A percentile compares a stretch with the other conserved stretches of the same genome.
phyloP scores from a whole-genome alignment of 1,140 invertebrate genomes.

The Bombus confusus region DNA sequence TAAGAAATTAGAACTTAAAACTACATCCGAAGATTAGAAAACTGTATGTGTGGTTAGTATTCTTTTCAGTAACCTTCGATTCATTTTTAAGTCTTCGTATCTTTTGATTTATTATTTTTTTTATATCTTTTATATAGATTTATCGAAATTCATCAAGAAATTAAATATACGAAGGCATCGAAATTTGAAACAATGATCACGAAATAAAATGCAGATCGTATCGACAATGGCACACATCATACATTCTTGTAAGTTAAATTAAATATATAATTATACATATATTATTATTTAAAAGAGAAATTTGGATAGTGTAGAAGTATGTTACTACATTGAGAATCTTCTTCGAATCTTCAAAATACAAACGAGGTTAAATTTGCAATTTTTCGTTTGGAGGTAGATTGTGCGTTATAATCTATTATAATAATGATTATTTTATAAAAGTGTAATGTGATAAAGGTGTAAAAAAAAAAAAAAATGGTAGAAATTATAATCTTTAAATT shows the following conservation, averaged over 20 bases:
- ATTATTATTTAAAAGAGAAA: background rate
- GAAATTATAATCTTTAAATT: constrained; percentile 7
- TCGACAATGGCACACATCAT: background rate
- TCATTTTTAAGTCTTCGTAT: background rate
- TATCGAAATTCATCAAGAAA: background rate
- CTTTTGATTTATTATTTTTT: too few relatives aligned
- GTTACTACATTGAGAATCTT: background rate
- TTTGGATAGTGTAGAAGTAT: background rate
- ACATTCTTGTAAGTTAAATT: background rate
- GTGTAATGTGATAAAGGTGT: background rate
- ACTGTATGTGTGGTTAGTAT: too few relatives aligned
- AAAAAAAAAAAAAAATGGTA: background rate
- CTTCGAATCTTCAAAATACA: background rate
- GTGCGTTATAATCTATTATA: background rate
- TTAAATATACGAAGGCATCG: background rate
- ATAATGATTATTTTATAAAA: background rate
- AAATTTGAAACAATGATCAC: background rate
- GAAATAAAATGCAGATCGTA: background rate
- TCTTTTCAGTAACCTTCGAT: background rate
- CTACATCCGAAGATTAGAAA: background rate
- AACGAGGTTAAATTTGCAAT: constrained; percentile 1
- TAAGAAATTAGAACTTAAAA: background rate
- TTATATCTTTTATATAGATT: too few relatives aligned
- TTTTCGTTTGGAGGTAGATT: background rate
- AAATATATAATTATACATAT: background rate